Base-by-base conservation (phyloP, 2,113 vertebrate genomes). In the Verasper variegatus region DNA sequence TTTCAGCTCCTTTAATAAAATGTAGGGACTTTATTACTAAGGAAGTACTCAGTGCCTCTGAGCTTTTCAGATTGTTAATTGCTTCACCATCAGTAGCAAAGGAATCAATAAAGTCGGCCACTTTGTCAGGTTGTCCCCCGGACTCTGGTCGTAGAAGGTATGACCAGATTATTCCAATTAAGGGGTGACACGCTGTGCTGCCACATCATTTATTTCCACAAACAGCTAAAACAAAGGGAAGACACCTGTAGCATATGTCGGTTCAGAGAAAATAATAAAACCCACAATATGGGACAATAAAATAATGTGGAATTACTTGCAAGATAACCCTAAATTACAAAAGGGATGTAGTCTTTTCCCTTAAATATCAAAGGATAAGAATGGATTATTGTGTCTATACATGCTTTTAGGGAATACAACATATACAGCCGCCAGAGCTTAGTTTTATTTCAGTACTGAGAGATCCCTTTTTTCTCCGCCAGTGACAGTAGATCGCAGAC, bases 401-500 rank as follows among this genome's bases (percentile, higher is more conserved):
- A 42, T 26, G 20, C 27, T 37, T 31, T 51, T 9, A 54, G 17
- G 49, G 12, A 75, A 71, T 9, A 49, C 35, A 61, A 47, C 24
- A 67, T 20, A 10, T 31, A 31, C 20, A 12, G 37, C 24, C 40
- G 20, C 66, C 47, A 49, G 20, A 69, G 37, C 40, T 27, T 49
- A 18, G 21, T 55, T 80, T 82, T 60, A 7, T 78, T 70, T 65
- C 66, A 45, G 21, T 61, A 68, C 66, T 35, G 17, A 59, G 60
- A 27, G n/a, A 2, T 31, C 14, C 8, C 9, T 47, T 70, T 56
- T 68, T 49, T 72, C 20, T 56, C 15, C 42, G 47, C 20, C 17
- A 23, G n/a, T 65, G 66, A 77, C 45, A 63, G 66, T 56, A 74
- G 55, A 71, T 57, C 62, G 68, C 62, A 82, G 83, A 78, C 15